Evolutionary conservation across 2,797 vertebrate species (phyloP), one percentile per base, ranked within the genome.

Genomic region (Oryzias sinensis): DNA sequence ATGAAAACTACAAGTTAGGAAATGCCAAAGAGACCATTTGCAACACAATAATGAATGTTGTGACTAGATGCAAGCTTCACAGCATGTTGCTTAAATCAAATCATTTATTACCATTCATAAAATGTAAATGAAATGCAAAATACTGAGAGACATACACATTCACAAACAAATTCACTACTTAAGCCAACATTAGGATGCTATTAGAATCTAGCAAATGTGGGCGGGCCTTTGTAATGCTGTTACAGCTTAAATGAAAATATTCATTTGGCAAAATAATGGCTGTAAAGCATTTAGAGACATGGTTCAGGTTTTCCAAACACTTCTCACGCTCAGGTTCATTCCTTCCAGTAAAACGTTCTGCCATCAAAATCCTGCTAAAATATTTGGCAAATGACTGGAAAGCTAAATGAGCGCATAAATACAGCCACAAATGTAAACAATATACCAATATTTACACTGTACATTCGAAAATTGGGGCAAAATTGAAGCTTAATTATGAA

Each of bases 121-220:
- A 41, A 56, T 55, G 40, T 14, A 9, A 54, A 54, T 63, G 56
- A 17, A 50, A 80, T 87, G 77, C 80, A 84, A 83, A 75, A 72
- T 40, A 63, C 62, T 18, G 44, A 48, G 24, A 51, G 63, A 44
- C 18, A 75, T 76, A 44, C 4, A 47, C 56, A 69, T 58, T 74
- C 68, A 72, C 68, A 60, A 65, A 70, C 49, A 56, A 59, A 59
- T 14, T 43, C 57, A 43, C 33, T 59, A 27, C 53, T 49, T 48
- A 53, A 59, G 49, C 54, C 56, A 46, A 33, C 40, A 1, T 60
- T 44, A 48, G 47, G 46, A 49, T 56, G 53, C 29, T 17, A 58
- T 5, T 62, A 18, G 37, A 41, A 15, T 6, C 42, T 9, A 13
- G 53, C 8, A 22, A 20, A 61, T 40, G 20, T 22, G 20, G 20